phyloP scores from a whole-genome alignment of 2,888 invertebrate species.

The Yponomeuta malinellus region DNA sequence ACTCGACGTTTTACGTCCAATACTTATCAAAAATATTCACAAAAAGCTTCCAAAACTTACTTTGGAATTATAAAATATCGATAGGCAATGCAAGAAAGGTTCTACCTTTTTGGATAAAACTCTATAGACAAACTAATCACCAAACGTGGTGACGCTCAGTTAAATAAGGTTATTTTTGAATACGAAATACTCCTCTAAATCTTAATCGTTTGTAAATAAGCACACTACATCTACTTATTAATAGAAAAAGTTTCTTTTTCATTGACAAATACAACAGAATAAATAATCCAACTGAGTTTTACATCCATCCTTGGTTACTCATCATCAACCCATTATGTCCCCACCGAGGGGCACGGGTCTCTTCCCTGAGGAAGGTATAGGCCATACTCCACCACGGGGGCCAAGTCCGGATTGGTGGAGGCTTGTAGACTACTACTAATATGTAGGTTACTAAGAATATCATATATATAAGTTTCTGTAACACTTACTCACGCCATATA shows the following conservation, averaged over 20 bases:
- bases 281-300: constrained; percentile 35
- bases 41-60: not conserved
- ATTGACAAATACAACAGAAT: constrained; percentile 37
- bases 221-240: not conserved
- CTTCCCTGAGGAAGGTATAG: too few relatives aligned
- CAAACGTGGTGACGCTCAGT: not conserved
- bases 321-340: too few relatives aligned
- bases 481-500: not conserved
- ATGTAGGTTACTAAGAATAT: constrained; percentile 23
- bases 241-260: not conserved
- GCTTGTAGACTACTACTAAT: too few relatives aligned
- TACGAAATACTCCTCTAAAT: not conserved
- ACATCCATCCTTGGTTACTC: constrained; percentile 26
- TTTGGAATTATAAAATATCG: not conserved
- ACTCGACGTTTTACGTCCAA: constrained; percentile 6
- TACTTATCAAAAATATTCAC: not conserved
- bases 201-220: not conserved
- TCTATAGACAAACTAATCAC: not conserved
- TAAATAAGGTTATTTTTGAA: not conserved
- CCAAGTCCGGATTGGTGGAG: too few relatives aligned
- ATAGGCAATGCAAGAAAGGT: too few relatives aligned
- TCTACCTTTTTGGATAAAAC: too few relatives aligned
- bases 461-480: not conserved
- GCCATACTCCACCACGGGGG: too few relatives aligned
- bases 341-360: too few relatives aligned